These are phyloP conservation scores for Halisarca cf. caerulea DNA, from an alignment of 37 sponge, comb jelly and placozoan genomes.

Conservation along the genomic window DNA sequence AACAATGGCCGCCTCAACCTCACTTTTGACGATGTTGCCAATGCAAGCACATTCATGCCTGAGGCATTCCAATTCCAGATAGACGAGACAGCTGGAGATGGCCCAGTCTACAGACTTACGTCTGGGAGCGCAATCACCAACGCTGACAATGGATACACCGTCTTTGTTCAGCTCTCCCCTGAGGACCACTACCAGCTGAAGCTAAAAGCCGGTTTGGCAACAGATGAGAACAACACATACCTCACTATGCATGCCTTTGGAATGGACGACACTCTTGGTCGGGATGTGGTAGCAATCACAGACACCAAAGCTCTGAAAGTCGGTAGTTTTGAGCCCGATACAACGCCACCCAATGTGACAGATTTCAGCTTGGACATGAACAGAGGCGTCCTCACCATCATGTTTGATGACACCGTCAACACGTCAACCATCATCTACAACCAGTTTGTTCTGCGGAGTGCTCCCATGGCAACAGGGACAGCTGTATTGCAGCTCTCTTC, in stretches of 20 bases:
- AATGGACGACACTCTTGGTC: constrained; percentile 77
- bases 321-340: constrained; percentile 53
- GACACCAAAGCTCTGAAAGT: constrained; percentile 80
- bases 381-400: constrained; percentile 64
- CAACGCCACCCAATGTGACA: constrained; percentile 48
- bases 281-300: constrained; percentile 87
- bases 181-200: constrained; percentile 74
- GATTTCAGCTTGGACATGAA: constrained; percentile 65
- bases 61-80: constrained; percentile 70
- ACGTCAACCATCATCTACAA: constrained; percentile 54
- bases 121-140: constrained; percentile 38
- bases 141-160: constrained; percentile 59
- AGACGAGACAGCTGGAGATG: constrained; percentile 18
- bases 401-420: constrained; percentile 84
- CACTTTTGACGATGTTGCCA: constrained; percentile 88
- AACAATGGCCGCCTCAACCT: constrained; percentile 72
- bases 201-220: constrained; percentile 60
- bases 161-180: constrained; percentile 70
- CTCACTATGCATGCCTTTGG: constrained; percentile 80
- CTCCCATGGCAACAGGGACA: background rate
- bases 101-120: constrained; percentile 50
- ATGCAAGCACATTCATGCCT: constrained; percentile 71
- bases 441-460: constrained; percentile 48
- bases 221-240: constrained; percentile 52
- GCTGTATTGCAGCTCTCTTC: constrained; percentile 34